Evolutionary conservation across 2,113 vertebrate species (phyloP).

Genomic region (Silurus glanis): DNA sequence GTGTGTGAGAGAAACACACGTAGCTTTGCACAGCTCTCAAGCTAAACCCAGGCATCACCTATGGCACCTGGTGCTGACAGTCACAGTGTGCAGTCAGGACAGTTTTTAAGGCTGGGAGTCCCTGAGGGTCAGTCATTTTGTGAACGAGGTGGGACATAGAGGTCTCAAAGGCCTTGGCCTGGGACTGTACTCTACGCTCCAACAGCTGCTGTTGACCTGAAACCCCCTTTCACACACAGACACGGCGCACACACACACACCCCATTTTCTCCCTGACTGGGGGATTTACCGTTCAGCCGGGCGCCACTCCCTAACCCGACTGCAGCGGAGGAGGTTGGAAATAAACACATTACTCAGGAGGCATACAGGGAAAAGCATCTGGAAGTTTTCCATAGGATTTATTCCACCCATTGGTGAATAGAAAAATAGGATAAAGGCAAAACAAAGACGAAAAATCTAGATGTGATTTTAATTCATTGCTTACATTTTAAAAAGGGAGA

Average conservation of each 20-base stretch:
- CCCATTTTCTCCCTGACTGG: slow-evolving; percentile 35
- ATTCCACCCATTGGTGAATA: slow-evolving; percentile 78
- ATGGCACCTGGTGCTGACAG: slow-evolving; percentile 53
- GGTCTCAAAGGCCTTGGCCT: slow-evolving; percentile 67
- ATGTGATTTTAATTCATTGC: slow-evolving; percentile 75
- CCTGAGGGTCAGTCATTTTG: slow-evolving; percentile 45
- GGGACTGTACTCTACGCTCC: slow-evolving; percentile 70
- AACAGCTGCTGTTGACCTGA: slow-evolving; percentile 74
- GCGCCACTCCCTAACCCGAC: slow-evolving; percentile 44
- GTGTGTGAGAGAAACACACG: slow-evolving; percentile 39
- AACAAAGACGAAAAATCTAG: slow-evolving; percentile 77
- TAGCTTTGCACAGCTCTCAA: slow-evolving; percentile 61
- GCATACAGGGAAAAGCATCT: slow-evolving; percentile 37
- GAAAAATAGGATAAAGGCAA: slow-evolving; percentile 80
- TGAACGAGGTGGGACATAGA: slow-evolving; percentile 38
- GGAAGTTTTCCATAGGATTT: slow-evolving; percentile 70
- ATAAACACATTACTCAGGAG: slow-evolving; percentile 54
- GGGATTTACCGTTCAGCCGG: slow-evolving; percentile 51
- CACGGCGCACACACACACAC: slow-evolving; percentile 45
- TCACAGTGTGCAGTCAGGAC: slow-evolving; percentile 32
- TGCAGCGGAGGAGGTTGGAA: slow-evolving; percentile 45
- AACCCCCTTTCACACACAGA: slow-evolving; percentile 43
- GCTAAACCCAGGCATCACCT: slow-evolving; percentile 33
- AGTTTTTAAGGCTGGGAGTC: slow-evolving; percentile 35
- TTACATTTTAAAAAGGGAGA: slow-evolving; percentile 61